phyloP scores from a whole-genome alignment of 2,113 vertebrate genomes.

The Syrmaticus mikado region DNA sequence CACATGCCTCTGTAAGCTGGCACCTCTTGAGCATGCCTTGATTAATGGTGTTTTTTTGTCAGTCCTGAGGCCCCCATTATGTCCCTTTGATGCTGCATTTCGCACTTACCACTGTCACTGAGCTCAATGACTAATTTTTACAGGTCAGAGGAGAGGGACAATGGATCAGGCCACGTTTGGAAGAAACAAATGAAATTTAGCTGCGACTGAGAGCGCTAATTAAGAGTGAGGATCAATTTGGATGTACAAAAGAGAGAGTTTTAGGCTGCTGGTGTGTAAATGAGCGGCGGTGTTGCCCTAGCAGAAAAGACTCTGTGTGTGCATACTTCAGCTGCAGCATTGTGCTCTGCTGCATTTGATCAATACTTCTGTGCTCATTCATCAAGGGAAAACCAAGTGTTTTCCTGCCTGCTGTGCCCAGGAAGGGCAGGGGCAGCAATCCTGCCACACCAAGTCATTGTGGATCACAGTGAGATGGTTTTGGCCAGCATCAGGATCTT shows the following conservation, averaged over 20 bases:
- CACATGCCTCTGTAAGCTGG: slow-evolving; percentile 31
- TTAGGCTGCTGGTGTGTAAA: slow-evolving; percentile 55
- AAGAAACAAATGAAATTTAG: slow-evolving; percentile 70
- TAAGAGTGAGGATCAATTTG: slow-evolving; percentile 65
- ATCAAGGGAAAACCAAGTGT: neutral
- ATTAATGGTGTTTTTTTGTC: slow-evolving; percentile 75
- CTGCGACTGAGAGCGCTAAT: slow-evolving; percentile 66
- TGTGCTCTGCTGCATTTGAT: neutral
- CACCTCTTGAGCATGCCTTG: slow-evolving; percentile 59
- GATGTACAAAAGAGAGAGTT: slow-evolving; percentile 52
- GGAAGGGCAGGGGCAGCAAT: neutral
- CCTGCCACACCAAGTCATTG: neutral
- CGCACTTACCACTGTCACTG: slow-evolving; percentile 74
- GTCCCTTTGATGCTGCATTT: slow-evolving; percentile 77
- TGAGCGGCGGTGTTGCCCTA: neutral
- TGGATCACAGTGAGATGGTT: neutral
- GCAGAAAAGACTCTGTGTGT: neutral
- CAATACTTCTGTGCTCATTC: neutral
- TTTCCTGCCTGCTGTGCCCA: neutral
- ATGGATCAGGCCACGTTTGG: slow-evolving; percentile 64
- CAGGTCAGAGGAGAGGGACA: slow-evolving; percentile 77
- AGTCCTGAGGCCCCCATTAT: slow-evolving; percentile 64
- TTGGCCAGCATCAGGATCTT: neutral
- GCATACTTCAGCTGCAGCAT: slow-evolving; percentile 35
- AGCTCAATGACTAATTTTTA: slow-evolving; percentile 79